Percentiles rank a stretch among this genome's conserved stretches.
phyloP scores from a whole-genome alignment of 2,797 vertebrate genomes.

The Sebastes kiyomatsui region DNA sequence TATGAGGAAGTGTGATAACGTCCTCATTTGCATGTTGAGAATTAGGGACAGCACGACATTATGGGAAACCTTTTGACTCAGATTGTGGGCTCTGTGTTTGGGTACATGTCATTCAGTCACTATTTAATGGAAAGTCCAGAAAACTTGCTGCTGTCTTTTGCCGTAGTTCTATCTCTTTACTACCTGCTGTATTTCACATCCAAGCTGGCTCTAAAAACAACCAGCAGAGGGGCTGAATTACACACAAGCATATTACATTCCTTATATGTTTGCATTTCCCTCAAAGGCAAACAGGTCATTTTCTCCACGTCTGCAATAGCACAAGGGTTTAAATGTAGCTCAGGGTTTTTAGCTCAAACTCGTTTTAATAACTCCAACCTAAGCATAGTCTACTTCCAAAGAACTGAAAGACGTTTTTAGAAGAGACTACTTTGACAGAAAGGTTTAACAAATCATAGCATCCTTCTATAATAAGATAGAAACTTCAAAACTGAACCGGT shows the following conservation, averaged over 20 bases:
- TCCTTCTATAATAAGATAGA: not conserved
- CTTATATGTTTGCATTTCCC: not conserved
- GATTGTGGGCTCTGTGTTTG: not conserved
- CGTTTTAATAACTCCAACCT: not conserved
- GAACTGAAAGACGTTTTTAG: too few species aligned
- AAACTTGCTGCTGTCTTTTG: not conserved
- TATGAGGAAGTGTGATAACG: constrained; percentile 33
- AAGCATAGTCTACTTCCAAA: not conserved
- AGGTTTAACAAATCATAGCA: not conserved
- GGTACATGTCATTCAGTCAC: not conserved
- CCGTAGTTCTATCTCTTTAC: not conserved
- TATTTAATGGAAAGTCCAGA: not conserved
- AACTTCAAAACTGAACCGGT: constrained; percentile 24
- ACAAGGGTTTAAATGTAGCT: constrained; percentile 34
- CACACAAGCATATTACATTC: constrained; percentile 24
- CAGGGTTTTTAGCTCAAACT: constrained; percentile 42
- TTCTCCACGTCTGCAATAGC: too few species aligned
- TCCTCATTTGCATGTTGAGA: constrained; percentile 14
- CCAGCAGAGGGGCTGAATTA: constrained; percentile 2
- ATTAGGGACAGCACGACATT: not conserved
- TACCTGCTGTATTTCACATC: not conserved
- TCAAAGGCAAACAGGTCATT: not conserved
- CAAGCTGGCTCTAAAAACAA: not conserved
- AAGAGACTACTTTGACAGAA: not conserved
- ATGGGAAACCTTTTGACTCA: not conserved